Evolutionary conservation across 2,888 invertebrate species (phyloP).

Genomic region (Diabrotica balteata): DNA sequence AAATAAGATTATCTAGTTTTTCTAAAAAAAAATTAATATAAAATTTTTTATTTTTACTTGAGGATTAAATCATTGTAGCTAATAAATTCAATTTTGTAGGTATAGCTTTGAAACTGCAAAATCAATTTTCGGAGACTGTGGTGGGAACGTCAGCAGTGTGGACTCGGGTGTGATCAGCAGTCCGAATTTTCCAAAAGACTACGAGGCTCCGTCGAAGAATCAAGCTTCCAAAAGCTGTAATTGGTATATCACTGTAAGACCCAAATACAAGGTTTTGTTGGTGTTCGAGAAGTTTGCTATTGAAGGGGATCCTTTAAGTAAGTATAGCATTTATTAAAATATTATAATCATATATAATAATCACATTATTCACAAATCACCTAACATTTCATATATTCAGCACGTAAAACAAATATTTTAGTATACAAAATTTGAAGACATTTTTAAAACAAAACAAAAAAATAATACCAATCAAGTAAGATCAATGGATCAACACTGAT

Average conservation of each 20-base stretch:
- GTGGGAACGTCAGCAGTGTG: conserved; percentile 85
- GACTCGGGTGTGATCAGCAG: conserved; percentile 86
- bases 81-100: conserved; percentile 12
- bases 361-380: no score
- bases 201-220: conserved; percentile 81
- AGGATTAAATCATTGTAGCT: no score
- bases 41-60: no score
- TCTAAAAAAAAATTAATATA: no score
- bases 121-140: conserved; percentile 91
- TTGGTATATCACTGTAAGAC: conserved; percentile 92
- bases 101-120: conserved; percentile 91
- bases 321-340: conserved; percentile 46
- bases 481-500: no score
- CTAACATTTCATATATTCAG: no score
- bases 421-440: no score
- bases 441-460: no score
- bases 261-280: conserved; percentile 86
- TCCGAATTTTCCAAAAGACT: conserved; percentile 90
- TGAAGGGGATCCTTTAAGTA: conserved; percentile 90
- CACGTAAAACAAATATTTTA: no score
- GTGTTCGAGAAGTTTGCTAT: conserved; percentile 91
- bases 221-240: conserved; percentile 91
- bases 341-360: no score
- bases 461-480: no score
- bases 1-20: no score